Evolutionary conservation across 2,797 vertebrate genomes (phyloP), one percentile per base, ranked within the genome.

Genomic region (Enteromius radiatus): DNA sequence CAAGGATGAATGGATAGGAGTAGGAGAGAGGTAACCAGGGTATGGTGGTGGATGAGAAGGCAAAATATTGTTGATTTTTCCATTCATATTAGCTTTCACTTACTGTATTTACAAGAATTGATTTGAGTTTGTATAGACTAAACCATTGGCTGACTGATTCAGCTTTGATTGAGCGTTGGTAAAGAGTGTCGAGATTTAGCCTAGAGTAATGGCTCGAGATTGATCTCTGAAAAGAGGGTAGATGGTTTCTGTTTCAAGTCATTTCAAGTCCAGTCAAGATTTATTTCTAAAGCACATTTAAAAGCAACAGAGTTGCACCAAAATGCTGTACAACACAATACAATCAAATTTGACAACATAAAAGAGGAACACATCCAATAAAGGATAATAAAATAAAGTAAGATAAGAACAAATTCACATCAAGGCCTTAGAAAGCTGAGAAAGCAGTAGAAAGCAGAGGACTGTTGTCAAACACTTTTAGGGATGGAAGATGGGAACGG

Each of bases 1-100:
- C 63, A 49, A 23, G n/a, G 31, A 38, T 68, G 26, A 56, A 65
- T 63, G 56, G 59, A 78, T 70, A 80, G 41, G 49, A 78, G 65
- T 45, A 41, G 56, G 59, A 65, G 19, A 49, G 49, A 23, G 49
- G 49, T 41, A 64, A 21, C 2, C 5, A 45, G 10, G 19, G 47
- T 69, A 23, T 67, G 17, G 21, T 45, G 41, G 47, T 61, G 11
- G 41, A 19, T 31, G 47, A 10, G 17, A 59, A 31, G 14, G 15
- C 33, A 41, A 49, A 54, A 9, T 21, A 54, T 79, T 28, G 10
- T 9, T 28, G 11, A 33, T 45, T 23, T 15, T 74, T 36, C 70
- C 28, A n/a, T n/a, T 21, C 45, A 52, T 52, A 73, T 31, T 33
- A 33, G 28, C n/a, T n/a, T 70, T 31, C 23, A 54, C 6, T 36